Evolutionary conservation across 2,113 vertebrate genomes (phyloP), one percentile per base, ranked within the genome.

Genomic region (Pavo muticus): DNA sequence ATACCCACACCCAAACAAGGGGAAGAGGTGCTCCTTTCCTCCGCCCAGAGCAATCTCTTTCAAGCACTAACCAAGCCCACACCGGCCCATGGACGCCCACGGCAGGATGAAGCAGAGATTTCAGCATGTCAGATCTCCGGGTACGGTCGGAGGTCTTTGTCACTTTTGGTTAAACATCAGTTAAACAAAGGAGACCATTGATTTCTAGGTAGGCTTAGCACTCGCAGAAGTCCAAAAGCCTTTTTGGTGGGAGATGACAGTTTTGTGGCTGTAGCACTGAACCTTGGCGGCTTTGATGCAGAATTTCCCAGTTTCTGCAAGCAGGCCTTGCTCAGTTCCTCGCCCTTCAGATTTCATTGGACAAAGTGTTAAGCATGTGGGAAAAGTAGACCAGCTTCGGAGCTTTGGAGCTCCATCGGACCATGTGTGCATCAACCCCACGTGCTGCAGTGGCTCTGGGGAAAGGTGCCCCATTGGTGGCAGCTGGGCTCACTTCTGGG

Each of bases 91-190:
- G 19, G 23, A 17, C 25, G 4, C 17, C 29, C 11, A 1, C 6
- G 1, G 0, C 0, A 6, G 15, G 30, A 5, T 23, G 18, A 5
- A 3, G 2, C 5, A 37, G 82, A 35, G 60, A 29, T 37, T 24
- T 24, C 39, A 9, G 47, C 4, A 35, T 4, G 23, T 23, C 65
- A 52, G 40, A 32, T 35, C 76, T 64, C 61, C 56, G 16, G 71
- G 24, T 25, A 11, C 0, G 1, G 42, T 4, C 48, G 7, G 21
- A 68, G 54, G 18, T n/a, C 57, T n/a, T 8, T 14, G 70, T 7
- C 23, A 13, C 18, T 50, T 88, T 35, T 23, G 12, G 64, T n/a
- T 76, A 63, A 91, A 61, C 23, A 19, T 48, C n/a, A 80, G 60
- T 50, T 52, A 45, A 63, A 45, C 11, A 72, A 40, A 56, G 8